phyloP scores from a whole-genome alignment of 2,113 vertebrate genomes.

The Casuarius casuarius region DNA sequence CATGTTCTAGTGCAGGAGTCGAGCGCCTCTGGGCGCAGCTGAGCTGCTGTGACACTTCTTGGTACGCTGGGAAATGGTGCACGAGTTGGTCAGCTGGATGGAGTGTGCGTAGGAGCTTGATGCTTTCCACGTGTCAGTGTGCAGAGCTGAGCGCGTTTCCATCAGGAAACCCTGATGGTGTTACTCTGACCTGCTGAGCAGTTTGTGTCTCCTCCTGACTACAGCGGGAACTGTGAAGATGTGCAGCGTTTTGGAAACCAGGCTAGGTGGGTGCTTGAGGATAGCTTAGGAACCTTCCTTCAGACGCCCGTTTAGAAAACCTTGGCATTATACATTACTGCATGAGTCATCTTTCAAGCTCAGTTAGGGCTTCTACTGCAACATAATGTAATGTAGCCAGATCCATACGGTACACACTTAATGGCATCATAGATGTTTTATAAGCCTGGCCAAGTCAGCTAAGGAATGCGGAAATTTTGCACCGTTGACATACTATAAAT shows the following conservation, averaged over 20 bases:
- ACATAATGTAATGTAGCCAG: not conserved
- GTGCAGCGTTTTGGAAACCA: not conserved
- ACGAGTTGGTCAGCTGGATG: fast-evolving
- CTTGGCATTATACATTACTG: not conserved
- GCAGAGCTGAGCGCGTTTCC: constrained; percentile 1
- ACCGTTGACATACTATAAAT: not conserved
- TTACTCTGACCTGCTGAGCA: not conserved
- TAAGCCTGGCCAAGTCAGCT: not conserved
- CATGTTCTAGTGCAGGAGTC: not conserved
- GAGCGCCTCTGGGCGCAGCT: not conserved
- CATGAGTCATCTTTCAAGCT: constrained; percentile 38
- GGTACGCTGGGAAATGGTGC: not conserved
- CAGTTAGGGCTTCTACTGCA: constrained; percentile 17
- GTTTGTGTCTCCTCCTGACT: not conserved
- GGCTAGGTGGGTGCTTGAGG: constrained; percentile 2
- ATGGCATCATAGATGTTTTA: not conserved
- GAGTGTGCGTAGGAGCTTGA: not conserved
- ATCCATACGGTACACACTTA: not conserved
- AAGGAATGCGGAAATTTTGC: constrained; percentile 8
- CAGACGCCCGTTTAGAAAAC: not conserved
- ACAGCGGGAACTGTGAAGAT: not conserved
- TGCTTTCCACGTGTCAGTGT: not conserved
- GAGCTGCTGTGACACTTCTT: not conserved
- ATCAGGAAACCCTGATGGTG: not conserved
- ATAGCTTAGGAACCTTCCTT: constrained; percentile 9